Base-by-base conservation (phyloP, 2,888 invertebrate genomes). In the Habroteleia sp. region DNA sequence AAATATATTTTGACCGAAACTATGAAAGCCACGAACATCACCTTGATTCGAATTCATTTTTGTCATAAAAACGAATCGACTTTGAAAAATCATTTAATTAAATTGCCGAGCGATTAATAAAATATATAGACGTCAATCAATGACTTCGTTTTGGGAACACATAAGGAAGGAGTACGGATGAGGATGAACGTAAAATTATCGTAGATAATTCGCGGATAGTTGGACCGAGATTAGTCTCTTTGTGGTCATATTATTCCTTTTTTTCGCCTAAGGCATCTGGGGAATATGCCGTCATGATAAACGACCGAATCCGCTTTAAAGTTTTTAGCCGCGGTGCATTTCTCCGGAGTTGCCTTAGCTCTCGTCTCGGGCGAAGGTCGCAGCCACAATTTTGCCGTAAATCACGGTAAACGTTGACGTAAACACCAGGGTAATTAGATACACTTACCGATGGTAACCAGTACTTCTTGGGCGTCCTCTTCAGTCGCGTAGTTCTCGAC, bases 321-420 rank as follows among this genome's bases (percentile, higher is more conserved):
- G 58, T 72, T 72, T 76, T 73, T 69, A 44, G 66, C 74, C 68
- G 60, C 74, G 74, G 60, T 25, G 63, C 62, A 73, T 54, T 69
- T 50, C 69, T 50, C 52, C 20, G 31, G 23, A 50, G 72, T 31
- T 72, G 48, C 52, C 62, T 75, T 41, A 58, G 54, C 65, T 77
- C 74, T 78, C 73, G 65, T 79, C 78, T 69, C 79, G 81, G 80
- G 76, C 80, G 85, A 88, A 87, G 87, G 87, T 87, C 85, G 83
- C 78, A 79, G 83, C 81, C 78, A 85, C 87, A 87, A 87, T 88
- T 87, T 86, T 79, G 84, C 79, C 84, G 86, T 88, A 88, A 88
- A 88, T 88, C 87, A 88, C 80, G 74, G 85, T 83, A 85, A 88
- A 88, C 82, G 85, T 87, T 87, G 86, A 87, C 86, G 87, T 87